Conservation (phyloP, 2,797 vertebrate species). For the Distichodus sexfasciatus region DNA sequence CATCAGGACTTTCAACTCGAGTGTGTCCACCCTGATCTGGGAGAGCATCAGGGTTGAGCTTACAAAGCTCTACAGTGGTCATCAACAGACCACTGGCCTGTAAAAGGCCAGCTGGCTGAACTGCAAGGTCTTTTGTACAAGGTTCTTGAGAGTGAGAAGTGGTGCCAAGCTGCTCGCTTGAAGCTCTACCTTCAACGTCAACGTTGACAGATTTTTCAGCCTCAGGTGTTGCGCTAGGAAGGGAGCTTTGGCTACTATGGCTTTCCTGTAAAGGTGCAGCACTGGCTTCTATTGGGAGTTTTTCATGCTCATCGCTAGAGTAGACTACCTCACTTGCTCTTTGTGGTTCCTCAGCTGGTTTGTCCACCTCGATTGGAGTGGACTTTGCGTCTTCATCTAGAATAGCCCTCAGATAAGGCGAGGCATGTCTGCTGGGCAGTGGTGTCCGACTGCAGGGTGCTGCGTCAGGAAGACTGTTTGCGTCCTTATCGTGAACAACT, state of each 20-base stretch:
- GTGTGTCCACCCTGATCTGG: conserved; percentile 45
- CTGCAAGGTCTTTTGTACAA: conserved; percentile 59
- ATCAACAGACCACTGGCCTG: conserved; percentile 54
- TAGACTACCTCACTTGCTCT: conserved; percentile 69
- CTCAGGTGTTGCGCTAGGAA: conserved; percentile 63
- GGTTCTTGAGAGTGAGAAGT: conserved; percentile 63
- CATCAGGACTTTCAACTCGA: conserved; percentile 48
- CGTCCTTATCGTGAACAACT: conserved; percentile 82
- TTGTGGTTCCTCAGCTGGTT: conserved; percentile 70
- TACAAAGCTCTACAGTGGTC: conserved; percentile 65
- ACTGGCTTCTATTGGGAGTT: conserved; percentile 66
- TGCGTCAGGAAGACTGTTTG: conserved; percentile 78
- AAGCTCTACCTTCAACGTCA: conserved; percentile 63
- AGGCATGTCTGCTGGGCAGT: conserved; percentile 72
- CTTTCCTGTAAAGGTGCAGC: conserved; percentile 66
- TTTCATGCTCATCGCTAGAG: conserved; percentile 70
- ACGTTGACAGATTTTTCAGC: conserved; percentile 59
- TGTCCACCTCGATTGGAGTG: conserved; percentile 72
- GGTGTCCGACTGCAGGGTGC: conserved; percentile 73
- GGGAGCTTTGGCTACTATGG: conserved; percentile 44
- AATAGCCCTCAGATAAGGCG: conserved; percentile 83
- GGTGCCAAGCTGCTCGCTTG: conserved; percentile 61
- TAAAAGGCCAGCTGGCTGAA: conserved; percentile 49
- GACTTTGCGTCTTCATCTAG: conserved; percentile 85
- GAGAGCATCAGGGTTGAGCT: conserved; percentile 56